These are phyloP conservation scores for Drosophila lowei DNA, from an alignment of 1,140 invertebrate species.

Conservation along the genomic window DNA sequence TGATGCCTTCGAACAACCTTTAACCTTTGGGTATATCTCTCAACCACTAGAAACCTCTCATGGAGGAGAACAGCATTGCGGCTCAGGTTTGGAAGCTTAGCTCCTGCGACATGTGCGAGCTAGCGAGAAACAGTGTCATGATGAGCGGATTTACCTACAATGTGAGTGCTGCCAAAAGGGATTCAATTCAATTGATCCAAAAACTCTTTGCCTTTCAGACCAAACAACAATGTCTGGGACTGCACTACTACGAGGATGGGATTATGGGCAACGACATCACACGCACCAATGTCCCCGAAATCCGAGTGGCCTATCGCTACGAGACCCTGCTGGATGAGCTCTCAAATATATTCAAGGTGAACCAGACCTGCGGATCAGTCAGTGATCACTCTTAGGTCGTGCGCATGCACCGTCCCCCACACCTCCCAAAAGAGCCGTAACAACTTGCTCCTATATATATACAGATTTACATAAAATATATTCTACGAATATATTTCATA, in stretches of 20 bases:
- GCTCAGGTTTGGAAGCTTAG: conserved; percentile 99
- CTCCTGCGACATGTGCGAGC: conserved; percentile 99
- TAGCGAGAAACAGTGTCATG: conserved; percentile 97
- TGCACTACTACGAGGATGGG: conserved; percentile 97
- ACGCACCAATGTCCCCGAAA: conserved; percentile 99
- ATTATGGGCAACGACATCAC: conserved; percentile 98
- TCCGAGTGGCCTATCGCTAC: conserved; percentile 95
- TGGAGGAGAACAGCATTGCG: conserved; percentile 99
- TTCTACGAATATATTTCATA: conserved; percentile 28
- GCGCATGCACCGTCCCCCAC: not conserved
- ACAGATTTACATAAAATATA: conserved; percentile 26
- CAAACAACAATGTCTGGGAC: conserved; percentile 99
- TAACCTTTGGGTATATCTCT: not conserved
- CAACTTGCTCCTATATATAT: conserved; percentile 15
- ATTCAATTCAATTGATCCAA: not conserved
- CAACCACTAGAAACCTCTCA: conserved; percentile 93
- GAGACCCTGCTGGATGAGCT: conserved; percentile 96
- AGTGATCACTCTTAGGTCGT: conserved; percentile 9
- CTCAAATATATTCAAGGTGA: conserved; percentile 92
- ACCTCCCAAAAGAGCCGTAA: too few species aligned
- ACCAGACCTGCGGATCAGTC: conserved; percentile 51
- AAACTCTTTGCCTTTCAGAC: conserved; percentile 85
- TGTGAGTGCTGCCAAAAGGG: conserved; percentile 84
- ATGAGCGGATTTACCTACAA: conserved; percentile 99
- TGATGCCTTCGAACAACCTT: not conserved